Evolutionary conservation across 1,140 invertebrate genomes (phyloP).

Genomic region (Lineus longissimus): DNA sequence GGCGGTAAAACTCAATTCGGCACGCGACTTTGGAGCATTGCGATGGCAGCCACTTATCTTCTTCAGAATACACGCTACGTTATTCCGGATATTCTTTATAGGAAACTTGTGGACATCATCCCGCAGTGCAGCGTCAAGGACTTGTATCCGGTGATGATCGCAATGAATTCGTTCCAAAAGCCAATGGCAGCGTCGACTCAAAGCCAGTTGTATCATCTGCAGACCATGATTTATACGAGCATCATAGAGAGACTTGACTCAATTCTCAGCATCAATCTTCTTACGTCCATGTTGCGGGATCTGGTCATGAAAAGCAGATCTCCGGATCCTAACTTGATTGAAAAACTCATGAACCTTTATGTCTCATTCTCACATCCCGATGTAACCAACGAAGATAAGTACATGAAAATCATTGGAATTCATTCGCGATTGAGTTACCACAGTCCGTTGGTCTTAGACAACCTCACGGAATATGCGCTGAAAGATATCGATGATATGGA

Average conservation of each 20-base stretch:
- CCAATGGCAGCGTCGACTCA: conserved; percentile 18
- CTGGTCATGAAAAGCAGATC: neutral
- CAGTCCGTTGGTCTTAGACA: neutral
- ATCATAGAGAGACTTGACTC: neutral
- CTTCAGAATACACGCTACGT: conserved; percentile 11
- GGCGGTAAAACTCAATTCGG: conserved; percentile 7
- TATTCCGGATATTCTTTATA: conserved; percentile 12
- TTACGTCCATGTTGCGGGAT: conserved; percentile 2
- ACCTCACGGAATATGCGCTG: neutral
- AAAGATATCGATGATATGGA: neutral
- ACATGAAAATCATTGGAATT: neutral
- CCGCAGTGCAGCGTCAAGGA: conserved; percentile 17
- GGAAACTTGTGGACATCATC: conserved; percentile 11
- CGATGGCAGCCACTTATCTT: conserved; percentile 12
- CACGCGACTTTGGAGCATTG: conserved; percentile 11
- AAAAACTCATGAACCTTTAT: conserved; percentile 2
- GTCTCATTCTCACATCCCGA: neutral
- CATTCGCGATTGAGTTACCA: neutral
- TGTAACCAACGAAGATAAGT: neutral
- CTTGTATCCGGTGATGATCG: conserved; percentile 13
- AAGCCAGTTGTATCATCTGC: conserved; percentile 13
- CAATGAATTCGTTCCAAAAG: conserved; percentile 17
- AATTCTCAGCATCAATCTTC: neutral
- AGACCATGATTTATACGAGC: neutral
- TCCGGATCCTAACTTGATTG: neutral